These are phyloP conservation scores for Varanus komodoensis DNA, from an alignment of 2,113 vertebrate species.

Conservation along the genomic window DNA sequence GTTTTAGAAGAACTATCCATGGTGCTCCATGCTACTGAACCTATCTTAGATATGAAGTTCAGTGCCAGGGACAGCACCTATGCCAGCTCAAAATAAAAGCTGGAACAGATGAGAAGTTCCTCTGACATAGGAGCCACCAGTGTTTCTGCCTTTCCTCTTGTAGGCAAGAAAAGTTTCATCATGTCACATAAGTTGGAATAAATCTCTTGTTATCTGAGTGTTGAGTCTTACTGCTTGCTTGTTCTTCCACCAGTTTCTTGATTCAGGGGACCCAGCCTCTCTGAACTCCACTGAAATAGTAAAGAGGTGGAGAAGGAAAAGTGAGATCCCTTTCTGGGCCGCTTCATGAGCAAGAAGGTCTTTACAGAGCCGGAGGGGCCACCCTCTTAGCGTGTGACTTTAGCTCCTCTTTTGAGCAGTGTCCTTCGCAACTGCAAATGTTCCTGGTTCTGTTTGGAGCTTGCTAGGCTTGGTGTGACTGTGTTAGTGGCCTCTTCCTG, in stretches of 20 bases:
- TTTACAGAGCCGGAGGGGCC: neutral
- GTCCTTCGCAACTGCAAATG: neutral
- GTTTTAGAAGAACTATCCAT: too few species aligned
- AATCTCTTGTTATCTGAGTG: neutral
- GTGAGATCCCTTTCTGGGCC: neutral
- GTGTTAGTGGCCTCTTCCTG: neutral
- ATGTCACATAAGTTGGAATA: neutral
- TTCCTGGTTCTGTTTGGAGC: neutral
- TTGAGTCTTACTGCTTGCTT: neutral
- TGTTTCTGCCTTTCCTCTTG: too few species aligned
- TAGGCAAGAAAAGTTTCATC: neutral
- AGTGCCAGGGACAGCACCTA: too few species aligned
- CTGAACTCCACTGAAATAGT: neutral
- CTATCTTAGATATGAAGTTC: too few species aligned
- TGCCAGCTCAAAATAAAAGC: too few species aligned
- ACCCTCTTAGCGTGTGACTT: too few species aligned
- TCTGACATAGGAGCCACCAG: too few species aligned
- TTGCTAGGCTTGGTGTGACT: neutral
- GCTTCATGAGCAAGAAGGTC: neutral
- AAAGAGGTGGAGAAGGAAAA: neutral
- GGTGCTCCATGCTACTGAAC: too few species aligned
- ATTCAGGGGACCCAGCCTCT: too few species aligned
- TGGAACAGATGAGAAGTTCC: too few species aligned
- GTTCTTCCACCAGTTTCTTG: neutral
- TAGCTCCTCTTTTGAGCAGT: too few species aligned